Base-by-base conservation (phyloP, 2,113 vertebrate genomes). In the Paraplagusia blochii region DNA sequence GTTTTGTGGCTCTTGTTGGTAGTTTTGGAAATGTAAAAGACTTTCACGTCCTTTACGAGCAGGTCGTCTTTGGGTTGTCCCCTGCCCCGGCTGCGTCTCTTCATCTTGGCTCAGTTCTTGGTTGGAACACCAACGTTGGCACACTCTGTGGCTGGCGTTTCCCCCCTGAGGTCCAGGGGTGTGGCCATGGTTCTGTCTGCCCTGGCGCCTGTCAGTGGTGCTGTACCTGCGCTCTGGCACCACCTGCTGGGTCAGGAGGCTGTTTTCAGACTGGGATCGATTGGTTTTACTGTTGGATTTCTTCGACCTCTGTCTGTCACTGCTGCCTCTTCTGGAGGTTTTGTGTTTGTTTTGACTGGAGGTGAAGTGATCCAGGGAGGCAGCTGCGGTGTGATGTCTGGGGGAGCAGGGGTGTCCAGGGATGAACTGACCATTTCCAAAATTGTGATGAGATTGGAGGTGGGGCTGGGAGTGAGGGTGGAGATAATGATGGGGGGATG, bases 201-300 rank as follows among this genome's bases (percentile, higher is more conserved):
- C 54, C 44, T 79, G 82, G 35, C 77, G 82, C 43, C 90, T 77
- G 33, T 90, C 93, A 0, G 90, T 88, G 2, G 92, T 92, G 45
- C 90, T 91, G 66, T 92, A 92, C 58, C 91, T 88, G 38, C 89
- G 85, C 17, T 91, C 85, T 0, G 88, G 79, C 7, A 80, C 16
- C 38, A 82, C 69, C 1, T 84, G 78, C 58, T 90, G 90, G 38
- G 88, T 85, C 44, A 90, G 68, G 9, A 93, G 86, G 70, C 92
- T 94, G 71, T 92, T 94, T 69, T 95, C 94, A 0, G 94, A 95
- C 70, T 91, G 91, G 0, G 92, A 94, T 47, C 92, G 90, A 46
- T 85, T 85, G 5, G 92, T 88, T 77, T 91, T 92, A 38, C 87
- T 76, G 13, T 86, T 88, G 0, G 85, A 67, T 45, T 84, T 88